phyloP scores from a whole-genome alignment of 2,113 vertebrate species.

The Pandion haliaetus region DNA sequence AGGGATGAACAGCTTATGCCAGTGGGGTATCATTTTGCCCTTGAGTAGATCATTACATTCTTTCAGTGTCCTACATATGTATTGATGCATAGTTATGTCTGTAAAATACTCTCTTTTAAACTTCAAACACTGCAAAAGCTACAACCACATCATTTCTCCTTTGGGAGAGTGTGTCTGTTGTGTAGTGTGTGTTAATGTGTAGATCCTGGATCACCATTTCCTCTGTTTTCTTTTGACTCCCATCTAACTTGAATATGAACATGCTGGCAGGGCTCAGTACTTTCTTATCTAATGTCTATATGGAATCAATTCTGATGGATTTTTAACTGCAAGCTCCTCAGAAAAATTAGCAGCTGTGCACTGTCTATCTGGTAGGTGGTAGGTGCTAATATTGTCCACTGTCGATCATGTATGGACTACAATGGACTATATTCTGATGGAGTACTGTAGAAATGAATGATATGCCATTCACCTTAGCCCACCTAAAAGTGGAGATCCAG shows the following conservation, averaged over 20 bases:
- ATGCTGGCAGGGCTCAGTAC: neutral
- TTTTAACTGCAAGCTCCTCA: neutral
- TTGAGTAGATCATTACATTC: slow-evolving; percentile 33
- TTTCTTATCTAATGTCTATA: neutral
- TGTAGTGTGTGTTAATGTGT: neutral
- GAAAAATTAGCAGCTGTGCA: neutral
- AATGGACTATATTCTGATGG: neutral
- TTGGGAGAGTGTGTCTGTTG: neutral
- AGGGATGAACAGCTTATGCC: slow-evolving; percentile 35
- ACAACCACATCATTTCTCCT: neutral
- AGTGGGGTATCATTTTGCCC: slow-evolving; percentile 20
- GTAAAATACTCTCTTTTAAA: neutral
- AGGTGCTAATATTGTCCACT: neutral
- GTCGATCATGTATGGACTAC: neutral
- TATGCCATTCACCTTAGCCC: neutral
- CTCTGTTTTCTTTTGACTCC: neutral
- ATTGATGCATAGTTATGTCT: neutral
- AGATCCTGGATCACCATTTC: neutral
- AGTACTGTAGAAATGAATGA: neutral
- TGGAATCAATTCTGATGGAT: neutral
- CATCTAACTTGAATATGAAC: neutral
- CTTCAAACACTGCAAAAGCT: neutral
- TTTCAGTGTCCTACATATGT: slow-evolving; percentile 24
- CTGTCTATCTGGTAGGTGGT: neutral
- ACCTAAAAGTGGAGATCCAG: neutral